Conservation (phyloP, 2,113 vertebrate genomes). For the Ondatra zibethicus region DNA sequence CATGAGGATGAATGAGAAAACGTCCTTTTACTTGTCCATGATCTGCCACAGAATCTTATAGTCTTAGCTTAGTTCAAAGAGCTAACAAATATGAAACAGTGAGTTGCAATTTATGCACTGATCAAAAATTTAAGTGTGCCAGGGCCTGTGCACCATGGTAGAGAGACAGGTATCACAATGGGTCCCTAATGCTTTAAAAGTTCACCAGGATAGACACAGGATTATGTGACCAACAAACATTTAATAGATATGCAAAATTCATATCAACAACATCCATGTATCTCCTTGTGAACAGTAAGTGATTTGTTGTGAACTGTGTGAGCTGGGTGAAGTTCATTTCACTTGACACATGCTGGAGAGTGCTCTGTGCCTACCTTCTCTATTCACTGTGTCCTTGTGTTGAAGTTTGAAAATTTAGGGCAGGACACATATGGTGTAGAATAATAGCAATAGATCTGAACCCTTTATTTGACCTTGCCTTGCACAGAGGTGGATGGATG, state of each 20-base stretch:
- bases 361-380: too few relatives aligned
- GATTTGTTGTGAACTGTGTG: neutral
- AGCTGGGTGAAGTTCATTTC: neutral
- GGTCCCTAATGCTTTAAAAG: slow-evolving; percentile 28
- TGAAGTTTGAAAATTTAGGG: neutral
- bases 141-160: accelerated
- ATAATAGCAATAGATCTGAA: neutral
- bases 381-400: neutral
- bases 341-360: neutral
- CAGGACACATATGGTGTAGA: neutral
- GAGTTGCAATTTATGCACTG: accelerated
- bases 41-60: neutral
- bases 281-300: neutral
- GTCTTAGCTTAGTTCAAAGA: neutral
- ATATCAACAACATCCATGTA: neutral
- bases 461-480: too few relatives aligned
- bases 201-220: neutral
- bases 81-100: accelerated
- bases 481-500: too few relatives aligned
- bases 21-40: neutral
- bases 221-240: neutral
- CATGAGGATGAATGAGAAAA: neutral
- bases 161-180: neutral
- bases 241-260: too few relatives aligned
- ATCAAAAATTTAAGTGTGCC: neutral